phyloP scores from a whole-genome alignment of 2,113 vertebrate genomes.

The Nipponia nippon region DNA sequence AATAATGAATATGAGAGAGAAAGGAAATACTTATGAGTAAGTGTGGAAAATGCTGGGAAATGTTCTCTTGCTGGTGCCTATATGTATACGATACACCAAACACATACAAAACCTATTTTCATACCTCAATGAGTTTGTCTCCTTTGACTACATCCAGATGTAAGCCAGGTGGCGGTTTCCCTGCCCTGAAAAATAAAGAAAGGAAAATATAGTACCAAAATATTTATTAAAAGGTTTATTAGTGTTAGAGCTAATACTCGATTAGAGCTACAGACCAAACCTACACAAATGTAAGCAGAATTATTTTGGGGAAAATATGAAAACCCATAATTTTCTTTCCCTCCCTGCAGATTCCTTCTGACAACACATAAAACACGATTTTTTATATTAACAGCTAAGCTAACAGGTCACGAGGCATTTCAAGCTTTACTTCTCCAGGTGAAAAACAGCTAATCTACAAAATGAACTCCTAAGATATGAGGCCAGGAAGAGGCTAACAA shows the following conservation, averaged over 20 bases:
- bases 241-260: not conserved
- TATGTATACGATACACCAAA: not conserved
- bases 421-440: not conserved
- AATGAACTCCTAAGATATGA: not conserved
- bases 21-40: not conserved
- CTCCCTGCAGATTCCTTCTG: not conserved
- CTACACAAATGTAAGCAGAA: not conserved
- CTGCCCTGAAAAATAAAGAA: conserved; percentile 84
- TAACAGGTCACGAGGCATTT: not conserved
- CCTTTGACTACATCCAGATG: conserved; percentile 98
- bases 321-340: not conserved
- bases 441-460: not conserved
- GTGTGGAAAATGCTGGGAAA: not conserved
- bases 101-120: not conserved
- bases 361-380: not conserved
- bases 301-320: not conserved
- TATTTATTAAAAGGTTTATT: not conserved
- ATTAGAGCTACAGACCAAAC: not conserved
- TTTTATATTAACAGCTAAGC: not conserved
- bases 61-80: not conserved
- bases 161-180: conserved; percentile 94
- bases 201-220: not conserved
- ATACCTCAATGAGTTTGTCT: conserved; percentile 98
- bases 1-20: not conserved
- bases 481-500: not conserved